phyloP scores from a whole-genome alignment of 2,888 invertebrate genomes.

The Cloeon dipterum region DNA sequence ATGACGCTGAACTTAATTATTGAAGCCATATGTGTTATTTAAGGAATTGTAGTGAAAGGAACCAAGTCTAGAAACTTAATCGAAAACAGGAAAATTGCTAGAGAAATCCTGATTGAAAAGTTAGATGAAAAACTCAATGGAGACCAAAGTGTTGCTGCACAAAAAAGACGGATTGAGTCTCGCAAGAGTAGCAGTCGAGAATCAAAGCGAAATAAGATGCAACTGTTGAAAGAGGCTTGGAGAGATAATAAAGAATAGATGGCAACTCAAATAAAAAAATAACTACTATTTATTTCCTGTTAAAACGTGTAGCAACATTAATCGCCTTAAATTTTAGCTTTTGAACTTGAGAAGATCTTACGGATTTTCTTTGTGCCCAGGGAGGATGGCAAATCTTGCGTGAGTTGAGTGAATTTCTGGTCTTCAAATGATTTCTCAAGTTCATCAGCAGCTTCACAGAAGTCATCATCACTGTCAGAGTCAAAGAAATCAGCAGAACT shows the following conservation, averaged over 20 bases:
- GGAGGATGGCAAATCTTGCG: too few species aligned
- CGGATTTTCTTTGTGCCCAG: too few species aligned
- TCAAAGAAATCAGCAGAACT: too few species aligned
- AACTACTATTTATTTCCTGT: background rate
- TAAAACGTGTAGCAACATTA: too few species aligned
- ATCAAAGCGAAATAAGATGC: slow-evolving; percentile 25
- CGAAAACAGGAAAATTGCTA: slow-evolving; percentile 58
- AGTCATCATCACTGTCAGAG: background rate
- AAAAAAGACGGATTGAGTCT: slow-evolving; percentile 32
- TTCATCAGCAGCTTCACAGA: background rate
- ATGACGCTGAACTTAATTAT: too few species aligned
- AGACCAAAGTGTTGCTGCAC: slow-evolving; percentile 53
- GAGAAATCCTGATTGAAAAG: slow-evolving; percentile 46
- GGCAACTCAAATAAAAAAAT: background rate
- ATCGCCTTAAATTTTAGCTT: too few species aligned
- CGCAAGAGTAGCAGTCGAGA: slow-evolving; percentile 14
- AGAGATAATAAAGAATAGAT: slow-evolving; percentile 28
- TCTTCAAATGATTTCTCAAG: background rate
- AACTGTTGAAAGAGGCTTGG: slow-evolving; percentile 45
- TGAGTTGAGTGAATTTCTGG: too few species aligned
- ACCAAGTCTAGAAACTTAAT: slow-evolving; percentile 63
- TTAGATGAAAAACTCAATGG: slow-evolving; percentile 64
- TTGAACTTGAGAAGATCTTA: too few species aligned
- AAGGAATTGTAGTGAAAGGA: slow-evolving; percentile 63
- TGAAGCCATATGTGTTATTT: slow-evolving; percentile 6